Percentiles rank a stretch among this genome's conserved stretches.
Evolutionary conservation across 92 coral and sea anemone species (phyloP).

Genomic region (Epizoanthus fatuus): DNA sequence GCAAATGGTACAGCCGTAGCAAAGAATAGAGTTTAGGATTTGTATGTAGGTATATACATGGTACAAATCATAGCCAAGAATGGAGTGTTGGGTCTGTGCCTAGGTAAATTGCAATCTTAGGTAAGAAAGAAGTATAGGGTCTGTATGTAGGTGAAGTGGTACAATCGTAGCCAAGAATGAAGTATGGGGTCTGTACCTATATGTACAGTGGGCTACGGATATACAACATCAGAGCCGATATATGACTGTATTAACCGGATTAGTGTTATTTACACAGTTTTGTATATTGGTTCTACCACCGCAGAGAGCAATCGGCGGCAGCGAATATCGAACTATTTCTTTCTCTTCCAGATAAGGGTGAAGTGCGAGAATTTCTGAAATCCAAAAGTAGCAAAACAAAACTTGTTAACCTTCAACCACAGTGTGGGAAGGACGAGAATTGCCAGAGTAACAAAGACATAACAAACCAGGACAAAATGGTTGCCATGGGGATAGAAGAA

Average conservation of each 20-base stretch:
- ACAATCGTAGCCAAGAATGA: no score
- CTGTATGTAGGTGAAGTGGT: no score
- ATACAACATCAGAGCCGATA: no score
- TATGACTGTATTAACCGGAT: neutral
- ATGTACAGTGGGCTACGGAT: no score
- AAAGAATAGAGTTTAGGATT: no score
- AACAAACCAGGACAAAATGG: constrained; percentile 18
- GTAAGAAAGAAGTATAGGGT: no score
- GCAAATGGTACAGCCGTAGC: no score
- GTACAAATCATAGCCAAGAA: no score
- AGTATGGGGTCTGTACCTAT: no score
- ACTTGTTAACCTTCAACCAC: neutral
- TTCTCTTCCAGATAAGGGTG: constrained; percentile 49
- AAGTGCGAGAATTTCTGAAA: constrained; percentile 35
- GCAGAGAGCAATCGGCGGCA: neutral
- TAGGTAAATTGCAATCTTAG: no score
- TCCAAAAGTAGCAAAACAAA: constrained; percentile 38
- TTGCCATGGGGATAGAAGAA: constrained; percentile 37
- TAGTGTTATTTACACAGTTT: neutral
- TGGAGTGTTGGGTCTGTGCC: no score
- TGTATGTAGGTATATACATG: no score
- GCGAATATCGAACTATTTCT: neutral
- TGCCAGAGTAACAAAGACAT: constrained; percentile 23
- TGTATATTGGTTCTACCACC: neutral
- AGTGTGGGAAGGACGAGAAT: constrained; percentile 31